phyloP scores from a whole-genome alignment of 2,888 invertebrate species.

The Agrotis segetum region DNA sequence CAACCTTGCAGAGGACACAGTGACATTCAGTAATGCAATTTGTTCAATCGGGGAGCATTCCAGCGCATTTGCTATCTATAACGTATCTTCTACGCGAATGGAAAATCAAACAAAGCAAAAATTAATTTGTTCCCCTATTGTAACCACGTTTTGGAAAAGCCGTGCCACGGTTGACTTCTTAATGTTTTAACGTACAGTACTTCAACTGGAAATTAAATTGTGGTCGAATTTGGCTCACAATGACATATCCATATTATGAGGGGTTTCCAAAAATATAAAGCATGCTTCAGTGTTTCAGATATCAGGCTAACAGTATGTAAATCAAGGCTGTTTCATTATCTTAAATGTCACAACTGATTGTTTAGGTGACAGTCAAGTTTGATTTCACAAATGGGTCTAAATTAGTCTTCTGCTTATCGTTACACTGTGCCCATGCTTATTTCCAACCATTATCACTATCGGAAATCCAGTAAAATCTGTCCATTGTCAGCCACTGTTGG shows the following conservation, averaged over 20 bases:
- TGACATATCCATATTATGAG: not conserved
- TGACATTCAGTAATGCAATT: not conserved
- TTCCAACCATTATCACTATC: conserved; percentile 42
- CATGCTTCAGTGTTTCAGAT: not conserved
- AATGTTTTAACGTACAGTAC: not conserved
- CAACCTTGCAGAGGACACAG: not conserved
- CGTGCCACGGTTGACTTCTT: not conserved
- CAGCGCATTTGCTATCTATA: conserved; percentile 19
- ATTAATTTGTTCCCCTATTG: conserved; percentile 31
- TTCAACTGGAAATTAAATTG: not conserved
- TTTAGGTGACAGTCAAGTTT: not conserved
- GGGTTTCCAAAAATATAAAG: not conserved
- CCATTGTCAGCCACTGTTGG: conserved; percentile 37
- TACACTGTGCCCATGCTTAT: conserved; percentile 22
- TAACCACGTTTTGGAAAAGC: conserved; percentile 22
- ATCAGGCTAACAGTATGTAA: not conserved
- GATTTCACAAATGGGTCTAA: not conserved
- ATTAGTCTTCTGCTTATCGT: not conserved
- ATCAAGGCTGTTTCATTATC: not conserved
- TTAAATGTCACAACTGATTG: not conserved
- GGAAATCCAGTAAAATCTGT: conserved; percentile 54
- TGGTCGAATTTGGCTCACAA: not conserved
- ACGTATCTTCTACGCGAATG: conserved; percentile 15
- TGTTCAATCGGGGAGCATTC: not conserved
- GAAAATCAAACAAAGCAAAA: conserved; percentile 48